These are phyloP conservation scores for Squalus acanthias DNA, from an alignment of 2,797 vertebrate genomes.

Conservation along the genomic window DNA sequence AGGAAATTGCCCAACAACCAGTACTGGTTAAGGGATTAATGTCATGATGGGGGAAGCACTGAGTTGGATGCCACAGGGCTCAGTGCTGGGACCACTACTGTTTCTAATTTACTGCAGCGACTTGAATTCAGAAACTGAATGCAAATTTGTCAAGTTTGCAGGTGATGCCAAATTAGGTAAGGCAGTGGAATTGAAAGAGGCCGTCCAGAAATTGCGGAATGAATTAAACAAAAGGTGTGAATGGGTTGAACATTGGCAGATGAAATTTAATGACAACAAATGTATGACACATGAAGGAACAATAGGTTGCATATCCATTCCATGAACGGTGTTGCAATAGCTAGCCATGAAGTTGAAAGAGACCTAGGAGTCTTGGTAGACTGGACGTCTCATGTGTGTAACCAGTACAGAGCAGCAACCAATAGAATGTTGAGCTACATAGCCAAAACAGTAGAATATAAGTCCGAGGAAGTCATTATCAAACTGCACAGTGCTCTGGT, in stretches of 20 bases:
- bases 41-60: not conserved
- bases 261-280: not conserved
- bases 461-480: not conserved
- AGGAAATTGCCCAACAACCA: not conserved
- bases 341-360: not conserved
- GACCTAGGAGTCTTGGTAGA: not conserved
- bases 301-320: not conserved
- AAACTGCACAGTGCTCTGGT: too few relatives aligned
- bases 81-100: not conserved
- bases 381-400: not conserved
- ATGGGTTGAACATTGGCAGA: not conserved
- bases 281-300: not conserved
- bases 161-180: not conserved
- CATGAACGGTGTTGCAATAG: not conserved
- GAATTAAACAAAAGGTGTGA: not conserved
- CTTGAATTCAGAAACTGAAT: not conserved
- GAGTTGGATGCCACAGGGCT: not conserved
- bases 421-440: not conserved
- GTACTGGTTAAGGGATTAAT: not conserved
- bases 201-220: not conserved
- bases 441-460: not conserved
- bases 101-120: not conserved
- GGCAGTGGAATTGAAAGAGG: not conserved
- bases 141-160: not conserved
- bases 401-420: not conserved